These are phyloP conservation scores for Drosophila rellima DNA, from an alignment of 2,888 invertebrate species.

Conservation along the genomic window DNA sequence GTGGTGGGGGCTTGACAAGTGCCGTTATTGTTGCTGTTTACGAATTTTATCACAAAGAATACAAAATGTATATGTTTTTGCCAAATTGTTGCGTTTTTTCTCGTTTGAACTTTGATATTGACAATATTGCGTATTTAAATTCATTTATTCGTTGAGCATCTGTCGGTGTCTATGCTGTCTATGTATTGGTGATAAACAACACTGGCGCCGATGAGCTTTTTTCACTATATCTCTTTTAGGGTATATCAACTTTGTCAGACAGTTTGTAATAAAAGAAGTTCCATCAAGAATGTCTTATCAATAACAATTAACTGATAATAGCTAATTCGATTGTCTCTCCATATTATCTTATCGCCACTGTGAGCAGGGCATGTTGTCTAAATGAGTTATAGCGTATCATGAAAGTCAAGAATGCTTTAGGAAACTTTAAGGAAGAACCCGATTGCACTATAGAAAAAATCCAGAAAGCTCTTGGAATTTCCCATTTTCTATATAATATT, in stretches of 20 bases:
- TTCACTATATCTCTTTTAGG: background rate
- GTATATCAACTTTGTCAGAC: background rate
- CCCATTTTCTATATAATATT: background rate
- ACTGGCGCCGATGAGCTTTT: conserved; percentile 47
- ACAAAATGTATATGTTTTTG: conserved; percentile 27
- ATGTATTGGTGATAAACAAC: conserved; percentile 69
- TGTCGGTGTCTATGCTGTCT: conserved; percentile 7
- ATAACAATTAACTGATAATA: conserved; percentile 3
- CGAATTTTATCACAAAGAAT: conserved; percentile 15
- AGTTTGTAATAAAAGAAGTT: background rate
- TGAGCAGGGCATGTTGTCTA: background rate
- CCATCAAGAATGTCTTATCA: conserved; percentile 2
- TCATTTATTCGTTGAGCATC: conserved; percentile 38
- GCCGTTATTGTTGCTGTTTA: conserved; percentile 20
- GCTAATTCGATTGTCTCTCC: conserved; percentile 3
- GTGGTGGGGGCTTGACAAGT: conserved; percentile 23
- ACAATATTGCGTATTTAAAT: conserved; percentile 74
- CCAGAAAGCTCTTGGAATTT: too few relatives aligned
- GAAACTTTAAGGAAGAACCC: too few relatives aligned
- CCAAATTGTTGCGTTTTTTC: conserved; percentile 54
- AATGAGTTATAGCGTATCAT: background rate
- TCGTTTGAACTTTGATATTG: conserved; percentile 48
- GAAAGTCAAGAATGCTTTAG: background rate
- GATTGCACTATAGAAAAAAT: too few relatives aligned
- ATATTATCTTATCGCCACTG: conserved; percentile 19